Base-by-base conservation (phyloP, 2,888 invertebrate species). In the Hyposoter didymator region DNA sequence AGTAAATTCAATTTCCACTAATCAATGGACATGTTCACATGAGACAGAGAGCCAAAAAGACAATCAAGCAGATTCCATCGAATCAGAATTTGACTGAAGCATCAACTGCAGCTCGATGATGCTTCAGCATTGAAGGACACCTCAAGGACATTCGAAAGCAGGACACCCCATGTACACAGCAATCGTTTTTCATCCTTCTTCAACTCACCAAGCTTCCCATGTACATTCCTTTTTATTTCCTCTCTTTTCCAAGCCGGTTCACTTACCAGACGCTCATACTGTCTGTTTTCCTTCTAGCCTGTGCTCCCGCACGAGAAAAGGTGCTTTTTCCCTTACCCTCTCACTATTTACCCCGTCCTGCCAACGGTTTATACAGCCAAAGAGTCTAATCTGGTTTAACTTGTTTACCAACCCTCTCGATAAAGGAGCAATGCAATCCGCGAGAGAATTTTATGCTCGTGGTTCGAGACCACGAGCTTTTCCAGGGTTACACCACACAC, bases 401-500 rank as follows among this genome's bases (percentile, higher is more conserved):
- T 91, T 92, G 92, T 93, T 93, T 92, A 92, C 92, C 85, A 89
- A 88, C 82, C 86, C 89, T 78, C 85, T 90, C 90, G 89, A 90
- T 91, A 90, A 91, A 91, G 88, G 90, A 91, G 91, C 89, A 90
- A 88, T 88, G 89, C 87, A 86, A 90, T 89, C 84, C 88, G 84
- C 88, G 75, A 75, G 76, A 78, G 84, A 81, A 87, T 88, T 88
- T 89, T 87, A 82, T 87, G 80, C 84, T 75, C 74, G 28, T 55
- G 67, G 67, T 45, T 76, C 39, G 43, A 47, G 62, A 47, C 43
- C 72, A 62, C 74, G 73, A 78, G 47, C 62, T 74, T 49, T 67
- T 49, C 22, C 72, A 43, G 80, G 62, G 52, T 52, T 81, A 55
- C 67, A 74, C 22, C 79, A 45, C 64, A 45, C 64, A 22, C 14